Percentiles rank a stretch among this genome's conserved stretches.
Conservation (phyloP, 2,888 invertebrate genomes). For the Smittia sp. region DNA sequence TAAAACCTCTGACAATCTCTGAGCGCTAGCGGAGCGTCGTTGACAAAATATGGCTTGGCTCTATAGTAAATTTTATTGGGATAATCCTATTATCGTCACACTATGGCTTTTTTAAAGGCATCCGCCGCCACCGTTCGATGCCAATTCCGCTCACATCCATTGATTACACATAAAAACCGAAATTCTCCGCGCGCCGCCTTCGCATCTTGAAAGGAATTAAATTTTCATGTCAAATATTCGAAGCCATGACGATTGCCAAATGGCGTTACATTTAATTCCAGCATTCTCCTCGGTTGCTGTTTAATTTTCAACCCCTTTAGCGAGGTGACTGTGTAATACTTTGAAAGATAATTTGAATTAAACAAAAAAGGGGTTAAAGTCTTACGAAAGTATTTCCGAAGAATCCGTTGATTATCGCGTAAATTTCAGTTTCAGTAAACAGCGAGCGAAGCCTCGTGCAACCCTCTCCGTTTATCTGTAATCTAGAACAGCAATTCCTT, state of each 20-base stretch:
- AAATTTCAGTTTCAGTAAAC: neutral
- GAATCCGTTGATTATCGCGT: slow-evolving; percentile 14
- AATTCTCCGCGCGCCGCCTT: neutral
- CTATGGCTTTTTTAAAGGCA: slow-evolving; percentile 12
- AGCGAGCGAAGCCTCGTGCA: slow-evolving; percentile 13
- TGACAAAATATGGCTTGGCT: slow-evolving; percentile 29
- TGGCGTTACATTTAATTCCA: slow-evolving; percentile 27
- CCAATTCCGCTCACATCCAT: neutral
- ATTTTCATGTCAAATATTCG: slow-evolving; percentile 10
- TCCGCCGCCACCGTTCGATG: neutral
- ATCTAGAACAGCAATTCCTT: slow-evolving; percentile 15
- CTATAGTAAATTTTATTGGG: slow-evolving; percentile 29
- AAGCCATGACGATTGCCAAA: slow-evolving; percentile 30
- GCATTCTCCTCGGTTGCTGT: neutral
- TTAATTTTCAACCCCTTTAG: slow-evolving; percentile 1
- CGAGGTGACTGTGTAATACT: slow-evolving; percentile 8
- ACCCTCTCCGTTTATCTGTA: slow-evolving; percentile 5
- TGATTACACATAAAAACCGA: neutral
- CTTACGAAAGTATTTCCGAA: neutral
- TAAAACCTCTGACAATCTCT: neutral
- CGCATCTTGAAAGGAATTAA: neutral
- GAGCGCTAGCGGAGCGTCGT: neutral
- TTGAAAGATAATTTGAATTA: slow-evolving; percentile 20
- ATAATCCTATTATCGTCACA: slow-evolving; percentile 34
- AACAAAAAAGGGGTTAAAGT: slow-evolving; percentile 9